phyloP scores from a whole-genome alignment of 2,113 vertebrate genomes.

The Zosterops pallidus region DNA sequence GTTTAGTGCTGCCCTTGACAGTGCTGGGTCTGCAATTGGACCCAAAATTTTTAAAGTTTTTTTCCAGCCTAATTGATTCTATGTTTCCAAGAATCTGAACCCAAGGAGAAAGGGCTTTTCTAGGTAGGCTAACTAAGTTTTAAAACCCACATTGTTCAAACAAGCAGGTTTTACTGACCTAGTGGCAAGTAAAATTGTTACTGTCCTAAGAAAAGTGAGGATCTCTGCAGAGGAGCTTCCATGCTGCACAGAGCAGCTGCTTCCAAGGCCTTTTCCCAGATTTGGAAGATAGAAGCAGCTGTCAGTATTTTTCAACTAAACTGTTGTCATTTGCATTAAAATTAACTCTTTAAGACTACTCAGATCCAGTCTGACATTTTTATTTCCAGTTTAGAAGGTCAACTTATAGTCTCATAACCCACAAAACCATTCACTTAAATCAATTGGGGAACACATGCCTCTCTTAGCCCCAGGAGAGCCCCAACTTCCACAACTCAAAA shows the following conservation, averaged over 20 bases:
- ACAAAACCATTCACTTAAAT: not conserved
- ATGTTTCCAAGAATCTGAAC: not conserved
- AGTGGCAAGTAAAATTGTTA: not conserved
- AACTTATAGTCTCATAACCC: not conserved
- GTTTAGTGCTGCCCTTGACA: not conserved
- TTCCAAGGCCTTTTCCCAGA: not conserved
- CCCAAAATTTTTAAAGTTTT: not conserved
- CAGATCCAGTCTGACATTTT: not conserved
- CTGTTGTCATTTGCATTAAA: not conserved
- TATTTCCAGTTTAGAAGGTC: not conserved
- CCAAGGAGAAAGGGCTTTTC: not conserved
- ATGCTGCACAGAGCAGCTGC: not conserved
- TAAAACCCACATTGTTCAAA: not conserved
- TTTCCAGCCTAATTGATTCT: not conserved
- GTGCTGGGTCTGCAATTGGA: fast-evolving
- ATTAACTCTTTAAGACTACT: not conserved
- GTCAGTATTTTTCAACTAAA: not conserved
- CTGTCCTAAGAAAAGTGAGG: not conserved
- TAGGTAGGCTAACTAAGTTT: not conserved
- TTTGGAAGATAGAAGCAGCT: not conserved
- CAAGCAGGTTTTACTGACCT: not conserved
- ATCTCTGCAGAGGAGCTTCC: not conserved
- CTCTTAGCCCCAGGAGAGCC: not conserved
- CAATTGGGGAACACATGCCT: not conserved
- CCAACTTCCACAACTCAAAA: not conserved